phyloP scores from a whole-genome alignment of 1,140 invertebrate genomes.

The Oryctes rhinoceros region DNA sequence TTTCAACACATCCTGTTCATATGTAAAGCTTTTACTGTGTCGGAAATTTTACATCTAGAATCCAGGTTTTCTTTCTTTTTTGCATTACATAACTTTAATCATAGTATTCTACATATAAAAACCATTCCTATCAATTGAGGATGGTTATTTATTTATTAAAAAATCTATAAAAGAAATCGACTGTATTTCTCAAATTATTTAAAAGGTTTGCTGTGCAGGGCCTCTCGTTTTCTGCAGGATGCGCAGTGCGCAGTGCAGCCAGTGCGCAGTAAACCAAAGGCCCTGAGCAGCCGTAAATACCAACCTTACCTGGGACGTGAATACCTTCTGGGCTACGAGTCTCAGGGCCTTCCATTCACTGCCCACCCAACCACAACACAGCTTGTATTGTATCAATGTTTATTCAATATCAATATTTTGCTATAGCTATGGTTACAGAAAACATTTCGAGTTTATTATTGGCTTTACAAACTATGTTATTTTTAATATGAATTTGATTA shows the following conservation, averaged over 20 bases:
- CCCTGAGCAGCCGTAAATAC: constrained; percentile 58
- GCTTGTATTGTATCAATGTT: constrained; percentile 53
- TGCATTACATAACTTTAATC: no score
- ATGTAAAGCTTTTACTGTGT: no score
- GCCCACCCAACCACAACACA: constrained; percentile 52
- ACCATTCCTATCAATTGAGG: no score
- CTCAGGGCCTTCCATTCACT: constrained; percentile 57
- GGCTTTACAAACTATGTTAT: constrained; percentile 44
- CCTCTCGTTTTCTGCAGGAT: constrained; percentile 37
- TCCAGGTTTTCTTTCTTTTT: no score
- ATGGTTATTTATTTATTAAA: background rate
- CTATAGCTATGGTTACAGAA: constrained; percentile 52
- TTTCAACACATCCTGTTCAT: background rate
- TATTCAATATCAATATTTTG: constrained; percentile 49
- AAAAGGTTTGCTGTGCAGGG: background rate
- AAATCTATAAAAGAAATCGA: constrained; percentile 10
- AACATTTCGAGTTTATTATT: constrained; percentile 40
- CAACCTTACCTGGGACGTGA: constrained; percentile 55
- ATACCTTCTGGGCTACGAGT: constrained; percentile 50
- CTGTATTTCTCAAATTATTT: background rate
- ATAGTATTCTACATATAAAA: no score
- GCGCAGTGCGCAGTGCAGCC: constrained; percentile 48
- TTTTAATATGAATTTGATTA: constrained; percentile 21
- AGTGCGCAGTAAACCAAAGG: constrained; percentile 59
- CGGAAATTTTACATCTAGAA: no score